phyloP scores from a whole-genome alignment of 1,140 invertebrate species.

The Coboldia fuscipes region DNA sequence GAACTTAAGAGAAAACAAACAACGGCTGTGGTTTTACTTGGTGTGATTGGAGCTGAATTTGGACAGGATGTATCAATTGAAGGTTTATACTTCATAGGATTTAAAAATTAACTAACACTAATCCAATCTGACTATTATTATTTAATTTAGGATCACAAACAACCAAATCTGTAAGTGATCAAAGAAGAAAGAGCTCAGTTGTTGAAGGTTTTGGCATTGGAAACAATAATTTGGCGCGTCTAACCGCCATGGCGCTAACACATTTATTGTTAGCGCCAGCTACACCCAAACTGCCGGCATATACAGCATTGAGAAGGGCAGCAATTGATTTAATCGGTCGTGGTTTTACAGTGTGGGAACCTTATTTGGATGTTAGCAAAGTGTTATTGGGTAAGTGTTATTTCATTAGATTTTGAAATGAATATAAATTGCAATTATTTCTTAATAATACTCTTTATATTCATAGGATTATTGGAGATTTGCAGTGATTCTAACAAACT shows the following conservation, averaged over 20 bases:
- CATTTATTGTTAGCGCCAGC: slow-evolving; percentile 81
- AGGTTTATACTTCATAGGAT: slow-evolving; percentile 20
- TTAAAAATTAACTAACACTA: slow-evolving; percentile 5
- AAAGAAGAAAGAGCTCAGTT: slow-evolving; percentile 54
- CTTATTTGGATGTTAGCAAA: slow-evolving; percentile 91
- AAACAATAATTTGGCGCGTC: slow-evolving; percentile 73
- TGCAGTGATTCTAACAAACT: slow-evolving; percentile 84
- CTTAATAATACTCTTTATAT: slow-evolving; percentile 3
- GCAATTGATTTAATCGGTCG: slow-evolving; percentile 91
- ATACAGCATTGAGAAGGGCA: slow-evolving; percentile 77
- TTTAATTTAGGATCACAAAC: slow-evolving; percentile 9
- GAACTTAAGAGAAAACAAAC: slow-evolving; percentile 89
- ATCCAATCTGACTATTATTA: not conserved
- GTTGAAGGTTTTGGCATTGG: slow-evolving; percentile 81
- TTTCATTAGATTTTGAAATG: not conserved
- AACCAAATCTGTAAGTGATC: slow-evolving; percentile 28
- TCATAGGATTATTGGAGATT: slow-evolving; percentile 65
- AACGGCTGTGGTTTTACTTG: slow-evolving; percentile 87
- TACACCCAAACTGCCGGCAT: slow-evolving; percentile 54
- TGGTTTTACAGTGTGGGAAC: slow-evolving; percentile 97
- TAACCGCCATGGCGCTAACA: slow-evolving; percentile 83
- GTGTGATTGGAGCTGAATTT: slow-evolving; percentile 95
- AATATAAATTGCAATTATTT: not conserved
- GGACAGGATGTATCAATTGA: slow-evolving; percentile 67
- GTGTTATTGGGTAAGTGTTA: slow-evolving; percentile 40